A percentile compares a stretch with the other conserved stretches of the same genome.
phyloP scores from a whole-genome alignment of 2,113 vertebrate species.

The Mus musculus region GRCm39 chr13:109238001-109238500 shows the following conservation, averaged over 20 bases:
- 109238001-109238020: not conserved
- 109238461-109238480: not conserved
- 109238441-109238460: not conserved
- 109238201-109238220: not conserved
- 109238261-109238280: not conserved
- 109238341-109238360: slow-evolving; percentile 15
- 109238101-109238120: slow-evolving; percentile 37
- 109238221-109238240: not conserved
- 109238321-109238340: not conserved
- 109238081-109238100: not conserved
- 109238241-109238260: not conserved
- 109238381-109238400: not conserved
- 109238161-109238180: not conserved
- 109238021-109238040: slow-evolving; percentile 10
- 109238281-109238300: not conserved
- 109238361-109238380: slow-evolving; percentile 43
- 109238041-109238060: slow-evolving; percentile 3
- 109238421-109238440: not conserved
- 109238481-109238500: not conserved
- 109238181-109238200: no score
- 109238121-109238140: not conserved
- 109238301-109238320: not conserved
- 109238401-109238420: not conserved
- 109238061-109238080: not conserved
- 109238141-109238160: slow-evolving; percentile 28